Evolutionary conservation across 23 tunicate species (phyloP).

Genomic region (Clavelina lepadiformis): DNA sequence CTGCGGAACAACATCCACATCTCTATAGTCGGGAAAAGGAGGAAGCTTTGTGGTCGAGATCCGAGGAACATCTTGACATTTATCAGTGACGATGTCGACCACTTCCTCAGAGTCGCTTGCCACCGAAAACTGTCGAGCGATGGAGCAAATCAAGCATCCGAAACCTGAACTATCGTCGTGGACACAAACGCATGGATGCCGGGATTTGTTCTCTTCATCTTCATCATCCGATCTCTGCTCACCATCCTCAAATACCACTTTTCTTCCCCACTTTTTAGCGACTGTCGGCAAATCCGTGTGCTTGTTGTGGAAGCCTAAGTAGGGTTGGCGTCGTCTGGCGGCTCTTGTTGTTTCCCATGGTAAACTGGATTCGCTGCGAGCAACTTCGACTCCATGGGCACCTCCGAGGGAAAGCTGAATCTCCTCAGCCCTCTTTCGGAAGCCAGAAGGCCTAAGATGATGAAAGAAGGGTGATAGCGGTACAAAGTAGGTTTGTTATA

Average conservation of each 20-base stretch:
- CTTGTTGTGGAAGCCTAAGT: neutral
- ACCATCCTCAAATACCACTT: constrained; percentile 4
- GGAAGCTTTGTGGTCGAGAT: constrained; percentile 5
- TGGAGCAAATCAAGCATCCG: constrained; percentile 39
- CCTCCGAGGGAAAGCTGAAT: constrained; percentile 6
- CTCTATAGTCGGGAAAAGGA: constrained; percentile 24
- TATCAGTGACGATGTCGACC: constrained; percentile 38
- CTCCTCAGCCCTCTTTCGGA: neutral
- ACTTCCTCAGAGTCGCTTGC: constrained; percentile 18
- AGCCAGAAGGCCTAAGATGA: constrained; percentile 3
- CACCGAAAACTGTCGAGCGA: constrained; percentile 21
- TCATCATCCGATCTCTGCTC: neutral
- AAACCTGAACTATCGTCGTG: neutral
- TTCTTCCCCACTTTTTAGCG: constrained; percentile 8
- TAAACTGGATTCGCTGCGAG: constrained; percentile 2
- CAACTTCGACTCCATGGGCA: neutral
- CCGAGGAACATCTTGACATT: constrained; percentile 14
- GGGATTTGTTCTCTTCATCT: neutral
- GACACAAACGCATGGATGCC: neutral
- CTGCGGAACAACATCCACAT: constrained; percentile 12
- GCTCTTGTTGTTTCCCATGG: neutral
- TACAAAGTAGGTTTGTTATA: too few relatives aligned
- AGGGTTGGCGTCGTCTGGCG: neutral
- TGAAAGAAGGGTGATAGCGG: too few relatives aligned
- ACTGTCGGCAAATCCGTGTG: neutral